Percentiles rank a stretch among this genome's conserved stretches.
Evolutionary conservation across 2,797 vertebrate species (phyloP).

Genomic region (Astyanax mexicanus): DNA sequence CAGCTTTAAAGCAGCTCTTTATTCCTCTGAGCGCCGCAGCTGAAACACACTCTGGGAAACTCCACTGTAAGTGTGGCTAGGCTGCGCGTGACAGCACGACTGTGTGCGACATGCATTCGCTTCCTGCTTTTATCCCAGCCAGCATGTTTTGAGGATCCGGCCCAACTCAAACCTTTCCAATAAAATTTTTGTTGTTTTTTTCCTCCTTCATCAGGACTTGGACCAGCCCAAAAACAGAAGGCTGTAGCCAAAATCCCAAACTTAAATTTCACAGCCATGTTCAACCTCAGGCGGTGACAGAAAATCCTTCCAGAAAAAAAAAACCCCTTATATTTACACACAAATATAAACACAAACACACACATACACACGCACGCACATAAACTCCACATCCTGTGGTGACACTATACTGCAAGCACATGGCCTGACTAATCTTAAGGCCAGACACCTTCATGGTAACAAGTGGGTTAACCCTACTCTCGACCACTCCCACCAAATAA

Average conservation of each 20-base stretch:
- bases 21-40: slow-evolving; percentile 49
- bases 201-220: slow-evolving; percentile 4
- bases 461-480: slow-evolving; percentile 40
- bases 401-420: slow-evolving; percentile 23
- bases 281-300: slow-evolving; percentile 13
- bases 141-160: slow-evolving; percentile 3
- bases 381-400: slow-evolving; percentile 40
- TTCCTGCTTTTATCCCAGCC: slow-evolving; percentile 32
- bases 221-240: slow-evolving; percentile 14
- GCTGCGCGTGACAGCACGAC: neutral
- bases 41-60: slow-evolving; percentile 51
- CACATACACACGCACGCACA: slow-evolving; percentile 16
- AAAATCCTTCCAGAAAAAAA: slow-evolving; percentile 15
- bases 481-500: neutral
- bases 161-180: slow-evolving; percentile 21
- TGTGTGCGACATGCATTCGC: slow-evolving; percentile 19
- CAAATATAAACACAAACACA: slow-evolving; percentile 21
- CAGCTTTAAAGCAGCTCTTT: slow-evolving; percentile 52
- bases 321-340: neutral
- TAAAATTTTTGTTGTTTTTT: neutral
- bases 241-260: slow-evolving; percentile 30
- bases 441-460: slow-evolving; percentile 48
- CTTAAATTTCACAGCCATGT: slow-evolving; percentile 23
- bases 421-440: slow-evolving; percentile 64
- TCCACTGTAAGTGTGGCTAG: neutral